phyloP scores from a whole-genome alignment of 2,888 invertebrate species.

The Drosophila peninsularis region DNA sequence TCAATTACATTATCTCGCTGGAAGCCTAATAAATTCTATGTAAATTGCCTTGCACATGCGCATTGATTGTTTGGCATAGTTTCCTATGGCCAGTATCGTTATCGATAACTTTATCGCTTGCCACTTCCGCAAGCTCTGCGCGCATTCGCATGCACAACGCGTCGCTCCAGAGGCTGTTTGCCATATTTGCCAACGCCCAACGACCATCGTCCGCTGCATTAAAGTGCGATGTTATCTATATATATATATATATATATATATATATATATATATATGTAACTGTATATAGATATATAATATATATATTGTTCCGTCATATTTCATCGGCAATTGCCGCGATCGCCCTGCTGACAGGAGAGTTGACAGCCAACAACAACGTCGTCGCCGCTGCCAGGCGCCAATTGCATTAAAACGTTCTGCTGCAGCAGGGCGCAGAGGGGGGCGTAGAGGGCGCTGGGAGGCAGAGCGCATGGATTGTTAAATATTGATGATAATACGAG shows the following conservation, averaged over 20 bases:
- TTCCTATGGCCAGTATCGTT: conserved; percentile 8
- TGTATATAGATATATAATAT: conserved; percentile 15
- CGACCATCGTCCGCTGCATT: conserved; percentile 25
- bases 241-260: neutral
- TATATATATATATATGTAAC: neutral
- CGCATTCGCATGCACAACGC: conserved; percentile 47
- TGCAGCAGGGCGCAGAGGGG: too few relatives aligned
- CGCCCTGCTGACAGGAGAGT: conserved; percentile 58
- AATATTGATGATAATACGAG: conserved; percentile 44
- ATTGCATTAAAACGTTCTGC: conserved; percentile 31
- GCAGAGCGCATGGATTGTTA: conserved; percentile 2
- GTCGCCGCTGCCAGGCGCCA: conserved; percentile 32
- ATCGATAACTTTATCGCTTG: conserved; percentile 23
- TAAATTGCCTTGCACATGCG: neutral
- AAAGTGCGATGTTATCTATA: conserved; percentile 22
- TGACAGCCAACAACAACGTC: conserved; percentile 33
- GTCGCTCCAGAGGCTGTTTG: conserved; percentile 13
- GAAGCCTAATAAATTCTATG: neutral
- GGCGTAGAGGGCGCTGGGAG: neutral
- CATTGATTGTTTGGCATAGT: conserved; percentile 1
- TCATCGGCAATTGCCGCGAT: conserved; percentile 60
- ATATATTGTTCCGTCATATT: conserved; percentile 68
- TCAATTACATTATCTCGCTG: neutral
- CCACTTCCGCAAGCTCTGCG: conserved; percentile 42
- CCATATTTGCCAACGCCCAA: conserved; percentile 53